These are phyloP conservation scores for Bombus pyrosoma DNA, from an alignment of 1,140 invertebrate species.

Conservation along the genomic window DNA sequence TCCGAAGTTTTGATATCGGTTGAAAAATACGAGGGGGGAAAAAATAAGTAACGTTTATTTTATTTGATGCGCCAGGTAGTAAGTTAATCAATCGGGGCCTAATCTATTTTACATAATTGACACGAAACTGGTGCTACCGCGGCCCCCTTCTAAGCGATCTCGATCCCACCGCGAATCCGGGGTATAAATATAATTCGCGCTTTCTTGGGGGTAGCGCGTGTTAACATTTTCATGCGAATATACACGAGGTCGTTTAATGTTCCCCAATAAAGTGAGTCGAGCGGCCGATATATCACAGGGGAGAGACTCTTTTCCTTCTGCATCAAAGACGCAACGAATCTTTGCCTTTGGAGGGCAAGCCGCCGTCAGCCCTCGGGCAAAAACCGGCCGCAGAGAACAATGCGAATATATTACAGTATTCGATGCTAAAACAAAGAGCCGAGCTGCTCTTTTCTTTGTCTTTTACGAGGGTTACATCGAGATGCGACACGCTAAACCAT, in stretches of 20 bases:
- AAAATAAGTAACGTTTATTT: background rate
- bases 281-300: constrained; percentile 45
- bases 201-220: constrained; percentile 29
- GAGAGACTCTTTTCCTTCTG: constrained; percentile 31
- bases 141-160: background rate
- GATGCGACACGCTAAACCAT: constrained; percentile 12
- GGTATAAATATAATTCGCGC: constrained; percentile 42
- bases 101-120: constrained; percentile 46
- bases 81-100: background rate
- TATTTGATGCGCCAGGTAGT: background rate
- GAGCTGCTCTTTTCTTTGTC: constrained; percentile 33
- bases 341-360: constrained; percentile 48
- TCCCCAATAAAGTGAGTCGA: constrained; percentile 45
- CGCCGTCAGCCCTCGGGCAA: constrained; percentile 53
- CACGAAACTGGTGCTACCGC: constrained; percentile 36
- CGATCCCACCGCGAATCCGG: background rate
- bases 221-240: constrained; percentile 50
- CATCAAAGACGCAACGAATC: constrained; percentile 38
- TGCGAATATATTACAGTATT: constrained; percentile 71
- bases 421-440: constrained; percentile 64
- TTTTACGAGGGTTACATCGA: constrained; percentile 50
- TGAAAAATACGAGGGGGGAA: background rate
- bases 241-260: constrained; percentile 30
- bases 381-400: constrained; percentile 68
- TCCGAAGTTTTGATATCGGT: background rate